Evolutionary conservation across 2,113 vertebrate species (phyloP).

Genomic region (Oryctolagus cuniculus): DNA sequence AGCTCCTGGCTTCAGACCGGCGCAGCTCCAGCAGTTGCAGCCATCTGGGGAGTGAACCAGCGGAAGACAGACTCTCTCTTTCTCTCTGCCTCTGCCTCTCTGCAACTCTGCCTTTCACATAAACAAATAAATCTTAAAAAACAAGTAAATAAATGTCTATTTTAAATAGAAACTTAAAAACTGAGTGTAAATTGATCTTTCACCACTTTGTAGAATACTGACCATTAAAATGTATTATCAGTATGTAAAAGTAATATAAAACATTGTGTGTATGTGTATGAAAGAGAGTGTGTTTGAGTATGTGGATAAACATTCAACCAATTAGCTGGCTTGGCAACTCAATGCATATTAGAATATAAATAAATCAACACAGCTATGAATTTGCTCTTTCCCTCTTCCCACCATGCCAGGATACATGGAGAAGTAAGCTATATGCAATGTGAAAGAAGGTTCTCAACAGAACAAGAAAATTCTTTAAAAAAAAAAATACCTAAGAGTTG

Average conservation of each 20-base stretch:
- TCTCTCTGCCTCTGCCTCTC: no score
- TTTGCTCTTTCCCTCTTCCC: background rate
- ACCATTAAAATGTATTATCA: conserved; percentile 34
- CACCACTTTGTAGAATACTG: background rate
- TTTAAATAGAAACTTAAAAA: conserved; percentile 33
- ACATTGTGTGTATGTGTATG: background rate
- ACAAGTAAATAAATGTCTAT: background rate
- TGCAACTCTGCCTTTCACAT: no score
- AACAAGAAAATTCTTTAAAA: background rate
- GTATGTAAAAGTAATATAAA: conserved; percentile 34
- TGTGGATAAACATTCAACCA: background rate
- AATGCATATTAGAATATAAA: conserved; percentile 7
- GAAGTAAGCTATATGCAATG: background rate
- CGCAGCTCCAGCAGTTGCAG: no score
- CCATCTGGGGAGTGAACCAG: no score
- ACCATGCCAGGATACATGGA: background rate
- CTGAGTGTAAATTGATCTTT: conserved; percentile 20
- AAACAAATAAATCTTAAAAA: no score
- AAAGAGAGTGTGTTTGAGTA: no score
- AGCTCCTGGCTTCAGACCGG: no score
- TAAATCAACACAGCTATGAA: background rate
- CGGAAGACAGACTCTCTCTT: no score
- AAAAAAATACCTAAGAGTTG: background rate
- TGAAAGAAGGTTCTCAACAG: background rate
- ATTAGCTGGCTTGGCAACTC: background rate